These are phyloP conservation scores for Chitala chitala DNA, from an alignment of 2,113 vertebrate species.

Conservation along the genomic window DNA sequence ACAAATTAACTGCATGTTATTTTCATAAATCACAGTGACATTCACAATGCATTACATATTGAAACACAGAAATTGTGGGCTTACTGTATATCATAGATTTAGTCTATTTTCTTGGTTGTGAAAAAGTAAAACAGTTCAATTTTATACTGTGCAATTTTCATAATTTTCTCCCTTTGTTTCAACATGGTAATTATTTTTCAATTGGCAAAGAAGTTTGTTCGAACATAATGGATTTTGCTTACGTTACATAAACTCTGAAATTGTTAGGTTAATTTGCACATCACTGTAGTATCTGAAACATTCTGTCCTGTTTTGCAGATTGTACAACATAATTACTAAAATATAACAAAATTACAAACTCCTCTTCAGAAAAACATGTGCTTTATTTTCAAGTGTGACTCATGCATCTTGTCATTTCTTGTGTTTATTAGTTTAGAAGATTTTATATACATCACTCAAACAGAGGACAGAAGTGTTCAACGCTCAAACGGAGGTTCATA, in stretches of 20 bases:
- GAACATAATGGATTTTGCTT: slow-evolving; percentile 72
- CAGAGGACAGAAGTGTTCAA: too few relatives aligned
- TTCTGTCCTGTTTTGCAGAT: slow-evolving; percentile 14
- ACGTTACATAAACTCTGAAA: slow-evolving; percentile 55
- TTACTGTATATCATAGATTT: too few relatives aligned
- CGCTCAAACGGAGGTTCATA: too few relatives aligned
- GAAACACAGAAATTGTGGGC: neutral
- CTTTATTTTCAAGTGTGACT: too few relatives aligned
- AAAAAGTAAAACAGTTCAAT: slow-evolving; percentile 51
- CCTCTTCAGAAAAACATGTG: neutral
- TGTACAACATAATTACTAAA: neutral
- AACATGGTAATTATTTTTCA: slow-evolving; percentile 60
- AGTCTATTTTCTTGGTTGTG: slow-evolving; percentile 37
- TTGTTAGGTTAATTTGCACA: slow-evolving; percentile 38
- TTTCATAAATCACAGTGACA: neutral
- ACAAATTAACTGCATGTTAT: neutral
- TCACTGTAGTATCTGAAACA: slow-evolving; percentile 43
- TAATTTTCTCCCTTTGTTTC: slow-evolving; percentile 57
- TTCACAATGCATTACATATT: neutral
- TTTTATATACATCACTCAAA: too few relatives aligned
- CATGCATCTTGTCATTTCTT: too few relatives aligned
- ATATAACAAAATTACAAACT: neutral
- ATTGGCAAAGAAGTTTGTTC: slow-evolving; percentile 65
- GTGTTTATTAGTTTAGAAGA: too few relatives aligned
- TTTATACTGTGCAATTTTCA: slow-evolving; percentile 55